Evolutionary conservation across 23 tunicate species (phyloP).

Genomic region (Trididemnum miniatum): DNA sequence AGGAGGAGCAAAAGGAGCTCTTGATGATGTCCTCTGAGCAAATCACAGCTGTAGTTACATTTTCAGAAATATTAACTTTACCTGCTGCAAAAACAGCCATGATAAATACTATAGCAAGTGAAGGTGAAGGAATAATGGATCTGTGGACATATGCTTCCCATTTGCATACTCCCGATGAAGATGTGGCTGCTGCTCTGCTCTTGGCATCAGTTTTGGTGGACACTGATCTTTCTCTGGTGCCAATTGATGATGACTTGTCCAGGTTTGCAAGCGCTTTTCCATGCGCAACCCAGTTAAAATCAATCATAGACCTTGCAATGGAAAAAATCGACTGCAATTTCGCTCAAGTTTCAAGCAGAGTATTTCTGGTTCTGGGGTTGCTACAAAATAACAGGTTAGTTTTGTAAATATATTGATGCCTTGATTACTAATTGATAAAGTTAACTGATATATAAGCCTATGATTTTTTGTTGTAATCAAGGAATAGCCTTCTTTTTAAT

Average conservation of each 20-base stretch:
- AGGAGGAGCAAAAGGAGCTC: conserved; percentile 38
- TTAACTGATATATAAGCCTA: no score
- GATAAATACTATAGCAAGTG: conserved; percentile 15
- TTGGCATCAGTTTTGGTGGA: conserved; percentile 55
- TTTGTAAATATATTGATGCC: no score
- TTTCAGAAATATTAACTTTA: conserved; percentile 55
- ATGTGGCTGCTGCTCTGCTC: conserved; percentile 48
- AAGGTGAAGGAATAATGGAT: conserved; percentile 49
- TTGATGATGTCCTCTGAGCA: conserved; percentile 56
- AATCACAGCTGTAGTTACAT: conserved; percentile 37
- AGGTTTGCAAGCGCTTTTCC: conserved; percentile 40
- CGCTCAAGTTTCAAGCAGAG: conserved; percentile 25
- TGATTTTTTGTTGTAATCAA: no score
- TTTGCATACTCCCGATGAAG: conserved; percentile 29
- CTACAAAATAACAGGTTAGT: conserved; percentile 5
- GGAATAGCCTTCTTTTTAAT: no score
- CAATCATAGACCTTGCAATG: conserved; percentile 31
- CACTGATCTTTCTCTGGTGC: conserved; percentile 25
- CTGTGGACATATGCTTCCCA: conserved; percentile 46
- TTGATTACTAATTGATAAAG: no score
- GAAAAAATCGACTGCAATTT: conserved; percentile 19
- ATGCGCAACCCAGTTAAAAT: conserved; percentile 14
- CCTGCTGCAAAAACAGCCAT: conserved; percentile 66
- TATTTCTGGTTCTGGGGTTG: conserved; percentile 23
- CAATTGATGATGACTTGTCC: background rate